These are phyloP conservation scores for Nowickia ferox DNA, from an alignment of 2,888 invertebrate species.

Conservation along the genomic window DNA sequence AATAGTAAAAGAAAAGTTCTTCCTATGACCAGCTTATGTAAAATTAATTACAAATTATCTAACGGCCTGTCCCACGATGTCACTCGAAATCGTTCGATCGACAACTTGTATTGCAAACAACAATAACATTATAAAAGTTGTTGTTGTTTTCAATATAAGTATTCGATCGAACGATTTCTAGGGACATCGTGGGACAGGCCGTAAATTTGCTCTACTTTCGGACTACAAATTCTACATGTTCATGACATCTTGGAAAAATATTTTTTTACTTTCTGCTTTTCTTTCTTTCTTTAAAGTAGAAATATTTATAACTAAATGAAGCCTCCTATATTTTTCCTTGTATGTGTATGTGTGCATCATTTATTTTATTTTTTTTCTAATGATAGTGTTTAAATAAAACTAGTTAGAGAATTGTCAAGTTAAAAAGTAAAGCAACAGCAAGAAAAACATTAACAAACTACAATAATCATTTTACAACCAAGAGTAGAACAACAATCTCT, in stretches of 20 bases:
- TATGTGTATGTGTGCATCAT: neutral
- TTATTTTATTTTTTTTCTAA: slow-evolving; percentile 56
- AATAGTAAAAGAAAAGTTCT: too few relatives aligned
- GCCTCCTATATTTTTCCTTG: slow-evolving; percentile 6
- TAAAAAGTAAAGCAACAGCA: slow-evolving; percentile 59
- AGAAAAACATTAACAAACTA: slow-evolving; percentile 42
- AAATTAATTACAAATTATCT: too few relatives aligned
- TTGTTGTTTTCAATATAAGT: too few relatives aligned
- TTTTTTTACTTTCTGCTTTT: neutral
- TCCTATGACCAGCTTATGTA: too few relatives aligned
- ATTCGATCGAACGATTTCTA: too few relatives aligned
- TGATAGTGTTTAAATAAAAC: slow-evolving; percentile 66
- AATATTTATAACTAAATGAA: neutral
- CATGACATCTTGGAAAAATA: neutral
- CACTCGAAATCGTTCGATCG: too few relatives aligned
- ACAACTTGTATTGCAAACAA: too few relatives aligned
- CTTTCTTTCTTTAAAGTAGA: neutral
- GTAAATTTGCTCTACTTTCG: too few relatives aligned
- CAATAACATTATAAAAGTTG: too few relatives aligned
- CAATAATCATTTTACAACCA: slow-evolving; percentile 47
- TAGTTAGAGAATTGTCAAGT: slow-evolving; percentile 68
- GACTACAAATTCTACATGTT: too few relatives aligned
- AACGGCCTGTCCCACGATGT: too few relatives aligned
- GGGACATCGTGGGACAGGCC: too few relatives aligned
- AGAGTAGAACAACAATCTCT: slow-evolving; percentile 45